A percentile compares a stretch with the other conserved stretches of the same genome.
Conservation (phyloP, 2,113 vertebrate species). For the Scomber colias region DNA sequence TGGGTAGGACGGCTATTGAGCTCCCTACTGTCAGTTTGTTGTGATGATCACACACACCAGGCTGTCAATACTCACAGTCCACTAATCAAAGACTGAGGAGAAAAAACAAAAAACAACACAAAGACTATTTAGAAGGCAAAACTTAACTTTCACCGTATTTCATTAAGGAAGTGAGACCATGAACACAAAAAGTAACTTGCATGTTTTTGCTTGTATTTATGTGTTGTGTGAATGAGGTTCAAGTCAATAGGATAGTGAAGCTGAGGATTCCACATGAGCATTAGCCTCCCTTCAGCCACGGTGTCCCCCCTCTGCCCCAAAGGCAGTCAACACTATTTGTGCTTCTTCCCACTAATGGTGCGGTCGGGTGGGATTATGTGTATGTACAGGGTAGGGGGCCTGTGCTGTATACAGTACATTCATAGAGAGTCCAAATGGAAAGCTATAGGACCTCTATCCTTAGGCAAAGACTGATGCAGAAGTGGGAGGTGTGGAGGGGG, state of each 20-base stretch:
- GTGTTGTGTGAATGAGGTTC: constrained; percentile 53
- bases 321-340: constrained; percentile 87
- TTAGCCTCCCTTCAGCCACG: constrained; percentile 75
- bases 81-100: constrained; percentile 76
- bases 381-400: constrained; percentile 12
- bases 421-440: constrained; percentile 91
- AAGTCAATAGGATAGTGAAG: constrained; percentile 14
- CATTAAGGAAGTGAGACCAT: constrained; percentile 45
- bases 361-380: constrained; percentile 74
- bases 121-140: constrained; percentile 50
- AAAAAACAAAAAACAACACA: constrained; percentile 40
- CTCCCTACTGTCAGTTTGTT: constrained; percentile 75
- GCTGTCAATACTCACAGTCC: constrained; percentile 79
- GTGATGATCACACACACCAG: constrained; percentile 77
- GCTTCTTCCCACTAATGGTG: constrained; percentile 85
- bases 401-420: constrained; percentile 83
- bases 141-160: constrained; percentile 67
- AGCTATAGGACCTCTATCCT: constrained; percentile 91
- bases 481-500: constrained; percentile 29
- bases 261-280: constrained; percentile 15
- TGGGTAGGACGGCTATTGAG: constrained; percentile 68
- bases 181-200: constrained; percentile 37
- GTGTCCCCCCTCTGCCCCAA: constrained; percentile 82
- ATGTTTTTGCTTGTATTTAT: constrained; percentile 55
- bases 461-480: constrained; percentile 89